Evolutionary conservation across 2,797 vertebrate genomes (phyloP).

Genomic region (Cuniculus paca): DNA sequence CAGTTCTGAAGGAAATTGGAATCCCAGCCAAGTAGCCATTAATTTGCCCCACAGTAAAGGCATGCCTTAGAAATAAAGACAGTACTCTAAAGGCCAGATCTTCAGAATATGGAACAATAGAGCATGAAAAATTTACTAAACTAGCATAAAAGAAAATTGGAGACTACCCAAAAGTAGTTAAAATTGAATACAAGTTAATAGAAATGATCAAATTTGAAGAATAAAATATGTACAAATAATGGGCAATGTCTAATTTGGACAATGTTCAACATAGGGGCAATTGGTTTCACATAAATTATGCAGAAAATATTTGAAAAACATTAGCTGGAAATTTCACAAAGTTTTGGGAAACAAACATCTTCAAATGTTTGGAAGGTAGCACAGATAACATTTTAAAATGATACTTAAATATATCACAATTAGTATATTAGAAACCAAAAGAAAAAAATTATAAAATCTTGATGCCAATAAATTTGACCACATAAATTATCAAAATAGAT

Average conservation of each 20-base stretch:
- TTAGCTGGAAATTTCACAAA: not conserved
- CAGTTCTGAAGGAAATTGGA: not conserved
- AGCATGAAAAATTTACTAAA: not conserved
- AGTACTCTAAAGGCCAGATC: not conserved
- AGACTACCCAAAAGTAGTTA: not conserved
- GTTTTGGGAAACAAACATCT: not conserved
- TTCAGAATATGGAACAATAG: not conserved
- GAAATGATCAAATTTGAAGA: not conserved
- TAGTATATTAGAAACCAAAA: not conserved
- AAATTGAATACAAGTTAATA: not conserved
- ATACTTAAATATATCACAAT: not conserved
- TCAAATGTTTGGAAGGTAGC: not conserved
- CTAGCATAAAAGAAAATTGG: not conserved
- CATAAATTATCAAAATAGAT: not conserved
- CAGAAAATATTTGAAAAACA: not conserved
- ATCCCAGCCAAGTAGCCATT: not conserved
- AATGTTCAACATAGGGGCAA: not conserved
- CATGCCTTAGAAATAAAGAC: not conserved
- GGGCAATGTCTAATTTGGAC: not conserved
- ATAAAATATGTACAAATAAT: conserved; percentile 28
- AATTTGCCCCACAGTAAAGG: not conserved
- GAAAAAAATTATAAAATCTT: not conserved
- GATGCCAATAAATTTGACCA: not conserved
- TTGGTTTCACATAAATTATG: not conserved
- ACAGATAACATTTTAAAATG: not conserved